Conservation (phyloP, 2,113 vertebrate species). For the Bagarius yarrelli region DNA sequence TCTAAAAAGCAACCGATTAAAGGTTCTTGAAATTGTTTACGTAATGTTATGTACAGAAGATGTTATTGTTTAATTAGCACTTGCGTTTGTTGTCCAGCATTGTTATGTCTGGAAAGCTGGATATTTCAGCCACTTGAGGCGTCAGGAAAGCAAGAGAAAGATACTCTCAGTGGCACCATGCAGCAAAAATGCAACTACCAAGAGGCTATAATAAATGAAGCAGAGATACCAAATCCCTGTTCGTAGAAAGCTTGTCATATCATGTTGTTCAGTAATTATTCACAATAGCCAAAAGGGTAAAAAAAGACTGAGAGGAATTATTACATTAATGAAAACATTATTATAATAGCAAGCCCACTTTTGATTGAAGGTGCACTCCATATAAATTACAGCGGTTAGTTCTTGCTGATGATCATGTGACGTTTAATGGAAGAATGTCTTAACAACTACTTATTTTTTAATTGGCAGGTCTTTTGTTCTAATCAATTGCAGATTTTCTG, state of each 20-base stretch:
- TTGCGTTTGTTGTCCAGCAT: background rate
- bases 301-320: conserved; percentile 1
- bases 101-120: background rate
- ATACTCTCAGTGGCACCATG: conserved; percentile 7
- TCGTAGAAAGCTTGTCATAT: conserved; percentile 12
- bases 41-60: conserved; percentile 14
- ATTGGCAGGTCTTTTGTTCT: background rate
- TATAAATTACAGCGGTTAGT: conserved; percentile 3
- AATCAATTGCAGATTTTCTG: no score
- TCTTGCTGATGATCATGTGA: background rate
- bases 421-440: background rate
- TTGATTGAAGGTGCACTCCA: conserved; percentile 6
- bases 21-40: conserved; percentile 2
- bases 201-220: conserved; percentile 9
- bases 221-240: conserved; percentile 2
- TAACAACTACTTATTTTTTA: background rate
- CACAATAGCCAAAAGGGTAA: conserved; percentile 1
- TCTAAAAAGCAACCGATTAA: conserved; percentile 14
- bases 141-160: background rate
- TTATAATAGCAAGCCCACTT: conserved; percentile 8
- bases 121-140: conserved; percentile 20
- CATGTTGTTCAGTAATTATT: conserved; percentile 31
- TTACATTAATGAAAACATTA: conserved; percentile 29
- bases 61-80: background rate
- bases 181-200: conserved; percentile 15